A percentile compares a stretch with the other conserved stretches of the same genome.
Evolutionary conservation across 2,797 vertebrate species (phyloP).

Genomic region (Cynodonichthys magdalenae): DNA sequence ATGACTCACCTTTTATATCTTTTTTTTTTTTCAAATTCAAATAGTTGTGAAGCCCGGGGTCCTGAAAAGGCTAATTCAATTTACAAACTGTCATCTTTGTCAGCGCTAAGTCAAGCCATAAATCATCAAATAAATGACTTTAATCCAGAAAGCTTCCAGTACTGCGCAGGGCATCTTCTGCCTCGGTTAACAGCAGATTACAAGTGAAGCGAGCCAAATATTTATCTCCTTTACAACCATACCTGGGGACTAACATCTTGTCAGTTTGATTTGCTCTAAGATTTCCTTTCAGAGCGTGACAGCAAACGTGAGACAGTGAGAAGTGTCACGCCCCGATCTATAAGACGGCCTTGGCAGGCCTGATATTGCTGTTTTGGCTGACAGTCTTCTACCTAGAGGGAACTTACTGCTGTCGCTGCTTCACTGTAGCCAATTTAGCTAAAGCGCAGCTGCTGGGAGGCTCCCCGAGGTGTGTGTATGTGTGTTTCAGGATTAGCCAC

Average conservation of each 20-base stretch:
- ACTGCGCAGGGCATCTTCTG: conserved; percentile 27
- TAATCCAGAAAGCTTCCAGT: conserved; percentile 32
- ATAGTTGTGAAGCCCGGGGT: conserved; percentile 15
- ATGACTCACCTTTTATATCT: conserved; percentile 11
- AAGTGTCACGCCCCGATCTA: conserved; percentile 69
- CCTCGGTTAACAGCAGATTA: conserved; percentile 59
- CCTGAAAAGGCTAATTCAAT: conserved; percentile 43
- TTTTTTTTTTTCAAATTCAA: conserved; percentile 23
- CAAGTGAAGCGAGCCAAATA: conserved; percentile 51
- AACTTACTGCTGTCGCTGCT: conserved; percentile 47
- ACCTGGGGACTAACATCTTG: conserved; percentile 46
- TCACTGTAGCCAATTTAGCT: conserved; percentile 73
- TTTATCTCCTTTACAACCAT: conserved; percentile 56
- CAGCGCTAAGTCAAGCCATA: conserved; percentile 28
- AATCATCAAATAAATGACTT: conserved; percentile 55
- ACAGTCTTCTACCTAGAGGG: conserved; percentile 72
- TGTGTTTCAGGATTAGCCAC: conserved; percentile 73
- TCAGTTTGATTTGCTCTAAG: conserved; percentile 62
- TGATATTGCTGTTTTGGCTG: conserved; percentile 65
- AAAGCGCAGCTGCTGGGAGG: conserved; percentile 77
- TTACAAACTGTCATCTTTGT: conserved; percentile 28
- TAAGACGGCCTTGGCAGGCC: conserved; percentile 62
- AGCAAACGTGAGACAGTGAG: conserved; percentile 60
- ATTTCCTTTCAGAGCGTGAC: conserved; percentile 66
- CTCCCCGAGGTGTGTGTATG: conserved; percentile 68